Conservation (phyloP, 2,113 vertebrate genomes). For the Odontesthes bonariensis region DNA sequence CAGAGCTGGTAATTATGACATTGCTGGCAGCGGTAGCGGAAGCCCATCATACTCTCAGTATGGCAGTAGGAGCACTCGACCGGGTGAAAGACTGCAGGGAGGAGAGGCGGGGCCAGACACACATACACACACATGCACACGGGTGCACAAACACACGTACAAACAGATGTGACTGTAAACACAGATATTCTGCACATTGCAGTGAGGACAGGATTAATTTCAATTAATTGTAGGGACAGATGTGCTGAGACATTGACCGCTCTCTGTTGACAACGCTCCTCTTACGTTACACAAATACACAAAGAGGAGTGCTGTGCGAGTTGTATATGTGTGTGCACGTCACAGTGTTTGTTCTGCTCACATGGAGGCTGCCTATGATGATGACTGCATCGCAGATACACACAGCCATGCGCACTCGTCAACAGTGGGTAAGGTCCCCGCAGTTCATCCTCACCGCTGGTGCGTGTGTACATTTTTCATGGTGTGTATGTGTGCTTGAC, state of each 20-base stretch:
- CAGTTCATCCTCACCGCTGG: conserved; percentile 23
- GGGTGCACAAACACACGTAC: conserved; percentile 15
- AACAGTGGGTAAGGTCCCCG: conserved; percentile 32
- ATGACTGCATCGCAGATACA: conserved; percentile 29
- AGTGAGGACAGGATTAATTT: conserved; percentile 32
- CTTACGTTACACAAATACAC: conserved; percentile 12
- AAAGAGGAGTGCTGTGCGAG: not conserved
- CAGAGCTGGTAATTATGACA: conserved; percentile 99
- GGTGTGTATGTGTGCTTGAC: conserved; percentile 10
- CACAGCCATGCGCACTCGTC: conserved; percentile 25
- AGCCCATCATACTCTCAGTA: conserved; percentile 99
- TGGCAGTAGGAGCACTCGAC: conserved; percentile 99
- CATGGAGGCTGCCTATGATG: conserved; percentile 27
- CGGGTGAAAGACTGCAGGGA: conserved; percentile 94
- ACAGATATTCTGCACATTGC: conserved; percentile 42
- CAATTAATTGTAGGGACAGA: conserved; percentile 36
- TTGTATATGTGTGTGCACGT: not conserved
- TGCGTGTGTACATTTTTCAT: conserved; percentile 2
- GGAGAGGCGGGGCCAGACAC: conserved; percentile 52
- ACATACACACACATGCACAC: conserved; percentile 4
- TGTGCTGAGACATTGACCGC: not conserved
- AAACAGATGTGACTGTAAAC: conserved; percentile 52
- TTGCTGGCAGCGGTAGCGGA: conserved; percentile 99
- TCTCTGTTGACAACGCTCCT: not conserved
- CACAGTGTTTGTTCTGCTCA: conserved; percentile 19